A percentile compares a stretch with the other conserved stretches of the same genome.
phyloP scores from a whole-genome alignment of 1,140 invertebrate species.

The Nomia melanderi region DNA sequence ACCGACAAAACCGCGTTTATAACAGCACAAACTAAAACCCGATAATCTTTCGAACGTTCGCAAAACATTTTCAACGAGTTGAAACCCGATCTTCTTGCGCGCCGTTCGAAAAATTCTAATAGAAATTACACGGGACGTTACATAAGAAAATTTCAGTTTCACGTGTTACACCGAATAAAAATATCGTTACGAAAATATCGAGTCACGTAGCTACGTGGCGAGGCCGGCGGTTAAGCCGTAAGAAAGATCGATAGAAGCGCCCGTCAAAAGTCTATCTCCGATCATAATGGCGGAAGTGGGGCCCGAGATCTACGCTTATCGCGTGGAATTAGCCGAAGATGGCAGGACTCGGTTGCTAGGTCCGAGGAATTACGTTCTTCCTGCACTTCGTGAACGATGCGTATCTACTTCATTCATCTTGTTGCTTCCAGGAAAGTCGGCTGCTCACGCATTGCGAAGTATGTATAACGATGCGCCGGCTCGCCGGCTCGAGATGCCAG shows the following conservation, averaged over 20 bases:
- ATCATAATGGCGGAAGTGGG: constrained; percentile 57
- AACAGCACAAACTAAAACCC: too few species aligned
- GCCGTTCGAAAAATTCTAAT: too few species aligned
- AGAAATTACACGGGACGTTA: too few species aligned
- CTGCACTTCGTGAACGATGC: constrained; percentile 64
- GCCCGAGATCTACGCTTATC: constrained; percentile 50
- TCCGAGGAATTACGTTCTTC: constrained; percentile 65
- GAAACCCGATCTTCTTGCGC: too few species aligned
- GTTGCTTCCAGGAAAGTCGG: constrained; percentile 56
- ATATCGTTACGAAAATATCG: background rate
- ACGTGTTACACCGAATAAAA: background rate
- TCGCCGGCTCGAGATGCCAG: background rate
- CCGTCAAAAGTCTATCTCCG: constrained; percentile 26
- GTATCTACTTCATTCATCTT: constrained; percentile 60
- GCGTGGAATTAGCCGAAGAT: constrained; percentile 57
- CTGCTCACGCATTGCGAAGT: constrained; percentile 60
- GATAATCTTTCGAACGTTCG: too few species aligned
- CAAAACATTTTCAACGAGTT: too few species aligned
- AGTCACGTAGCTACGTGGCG: too few species aligned
- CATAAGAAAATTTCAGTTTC: too few species aligned
- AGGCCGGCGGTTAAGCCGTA: background rate
- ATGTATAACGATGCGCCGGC: too few species aligned
- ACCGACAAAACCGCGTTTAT: too few species aligned
- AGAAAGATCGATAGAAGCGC: constrained; percentile 9
- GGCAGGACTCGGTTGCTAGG: constrained; percentile 60